A percentile compares a stretch with the other conserved stretches of the same genome.
Evolutionary conservation across 2,113 vertebrate genomes (phyloP).

Genomic region (Upupa epops): DNA sequence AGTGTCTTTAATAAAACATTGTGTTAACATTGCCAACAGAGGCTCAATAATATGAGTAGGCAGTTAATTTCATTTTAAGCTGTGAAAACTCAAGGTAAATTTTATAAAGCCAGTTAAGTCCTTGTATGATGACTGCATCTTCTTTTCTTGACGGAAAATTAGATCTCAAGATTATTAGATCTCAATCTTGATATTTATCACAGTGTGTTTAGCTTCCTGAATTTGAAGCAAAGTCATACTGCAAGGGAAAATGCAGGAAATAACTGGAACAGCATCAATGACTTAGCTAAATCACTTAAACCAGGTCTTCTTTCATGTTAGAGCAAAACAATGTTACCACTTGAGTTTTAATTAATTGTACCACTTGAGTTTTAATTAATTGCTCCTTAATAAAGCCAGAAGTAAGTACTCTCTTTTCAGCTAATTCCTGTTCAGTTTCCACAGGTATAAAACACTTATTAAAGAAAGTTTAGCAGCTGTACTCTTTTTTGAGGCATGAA

Average conservation of each 20-base stretch:
- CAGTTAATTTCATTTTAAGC: background rate
- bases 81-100: background rate
- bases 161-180: background rate
- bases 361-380: background rate
- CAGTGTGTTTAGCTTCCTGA: background rate
- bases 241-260: background rate
- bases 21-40: background rate
- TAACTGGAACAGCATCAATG: background rate
- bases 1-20: background rate
- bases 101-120: background rate
- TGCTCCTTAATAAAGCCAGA: conserved; percentile 22
- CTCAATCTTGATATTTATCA: background rate
- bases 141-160: background rate
- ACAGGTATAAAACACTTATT: conserved; percentile 36
- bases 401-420: conserved; percentile 17
- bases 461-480: conserved; percentile 58
- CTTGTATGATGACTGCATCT: background rate
- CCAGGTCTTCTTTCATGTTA: background rate
- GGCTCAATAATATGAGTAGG: background rate
- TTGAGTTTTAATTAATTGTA: conserved; percentile 8
- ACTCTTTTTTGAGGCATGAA: conserved; percentile 61
- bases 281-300: background rate
- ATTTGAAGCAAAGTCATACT: background rate
- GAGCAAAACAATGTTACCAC: background rate
- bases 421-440: conserved; percentile 24